Evolutionary conservation across 92 coral and sea anemone species (phyloP).

Genomic region (Phymanthus crucifer): DNA sequence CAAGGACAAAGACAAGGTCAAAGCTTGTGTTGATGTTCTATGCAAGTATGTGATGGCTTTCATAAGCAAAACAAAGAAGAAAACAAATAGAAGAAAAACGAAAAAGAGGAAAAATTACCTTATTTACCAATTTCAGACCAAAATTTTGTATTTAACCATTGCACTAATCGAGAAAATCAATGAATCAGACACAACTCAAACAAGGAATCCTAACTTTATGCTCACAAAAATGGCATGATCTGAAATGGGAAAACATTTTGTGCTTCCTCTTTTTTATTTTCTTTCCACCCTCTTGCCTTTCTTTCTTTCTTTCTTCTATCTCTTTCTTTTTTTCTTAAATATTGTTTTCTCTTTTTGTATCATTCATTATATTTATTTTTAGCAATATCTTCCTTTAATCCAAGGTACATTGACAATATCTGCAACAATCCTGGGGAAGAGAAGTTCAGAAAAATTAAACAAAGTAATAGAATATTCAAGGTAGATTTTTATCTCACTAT

Average conservation of each 20-base stretch:
- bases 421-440: conserved; percentile 88
- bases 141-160: not conserved
- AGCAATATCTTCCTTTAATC: not conserved
- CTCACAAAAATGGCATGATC: too few species aligned
- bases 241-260: too few species aligned
- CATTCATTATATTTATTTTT: not conserved
- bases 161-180: too few species aligned
- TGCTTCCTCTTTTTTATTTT: too few species aligned
- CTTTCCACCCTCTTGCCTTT: too few species aligned
- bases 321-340: too few species aligned
- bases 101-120: too few species aligned
- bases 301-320: too few species aligned
- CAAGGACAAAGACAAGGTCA: conserved; percentile 67
- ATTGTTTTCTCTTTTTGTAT: not conserved
- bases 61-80: too few species aligned
- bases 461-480: conserved; percentile 86
- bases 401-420: conserved; percentile 71
- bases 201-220: too few species aligned
- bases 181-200: too few species aligned
- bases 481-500: conserved; percentile 27
- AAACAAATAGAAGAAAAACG: too few species aligned
- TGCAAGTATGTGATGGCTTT: conserved; percentile 54
- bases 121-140: not conserved
- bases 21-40: conserved; percentile 75
- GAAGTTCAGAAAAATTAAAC: conserved; percentile 79